These are phyloP conservation scores for Hemistola chrysoprasaria DNA, from an alignment of 2,888 invertebrate genomes.

Conservation along the genomic window DNA sequence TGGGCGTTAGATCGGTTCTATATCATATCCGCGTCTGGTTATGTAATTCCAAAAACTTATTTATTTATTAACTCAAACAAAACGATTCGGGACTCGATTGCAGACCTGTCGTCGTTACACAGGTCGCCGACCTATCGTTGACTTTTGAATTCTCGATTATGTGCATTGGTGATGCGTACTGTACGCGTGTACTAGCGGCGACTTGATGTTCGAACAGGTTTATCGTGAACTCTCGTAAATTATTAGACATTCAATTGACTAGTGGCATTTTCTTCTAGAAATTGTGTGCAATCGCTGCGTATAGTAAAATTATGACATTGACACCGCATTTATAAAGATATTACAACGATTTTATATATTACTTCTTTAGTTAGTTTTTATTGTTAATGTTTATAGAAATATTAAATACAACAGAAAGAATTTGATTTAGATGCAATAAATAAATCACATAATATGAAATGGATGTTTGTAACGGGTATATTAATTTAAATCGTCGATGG, in stretches of 20 bases:
- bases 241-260: neutral
- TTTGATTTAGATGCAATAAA: neutral
- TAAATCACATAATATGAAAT: too few relatives aligned
- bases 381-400: too few relatives aligned
- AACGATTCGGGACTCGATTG: conserved; percentile 39
- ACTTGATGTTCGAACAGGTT: conserved; percentile 68
- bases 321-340: conserved; percentile 14
- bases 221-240: conserved; percentile 57
- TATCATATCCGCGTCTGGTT: conserved; percentile 68
- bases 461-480: too few relatives aligned
- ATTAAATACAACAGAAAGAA: neutral
- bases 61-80: conserved; percentile 72
- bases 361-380: too few relatives aligned
- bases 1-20: conserved; percentile 73
- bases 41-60: conserved; percentile 79
- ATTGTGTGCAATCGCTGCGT: neutral
- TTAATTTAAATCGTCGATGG: conserved; percentile 31
- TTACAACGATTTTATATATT: conserved; percentile 27
- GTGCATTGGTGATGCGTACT: conserved; percentile 73
- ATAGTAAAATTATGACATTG: neutral
- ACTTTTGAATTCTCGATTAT: conserved; percentile 36
- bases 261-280: neutral
- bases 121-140: conserved; percentile 29
- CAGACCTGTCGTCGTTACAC: conserved; percentile 36
- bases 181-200: conserved; percentile 57